Base-by-base conservation (phyloP, 2,113 vertebrate species). In the Ctenomys sociabilis region DNA sequence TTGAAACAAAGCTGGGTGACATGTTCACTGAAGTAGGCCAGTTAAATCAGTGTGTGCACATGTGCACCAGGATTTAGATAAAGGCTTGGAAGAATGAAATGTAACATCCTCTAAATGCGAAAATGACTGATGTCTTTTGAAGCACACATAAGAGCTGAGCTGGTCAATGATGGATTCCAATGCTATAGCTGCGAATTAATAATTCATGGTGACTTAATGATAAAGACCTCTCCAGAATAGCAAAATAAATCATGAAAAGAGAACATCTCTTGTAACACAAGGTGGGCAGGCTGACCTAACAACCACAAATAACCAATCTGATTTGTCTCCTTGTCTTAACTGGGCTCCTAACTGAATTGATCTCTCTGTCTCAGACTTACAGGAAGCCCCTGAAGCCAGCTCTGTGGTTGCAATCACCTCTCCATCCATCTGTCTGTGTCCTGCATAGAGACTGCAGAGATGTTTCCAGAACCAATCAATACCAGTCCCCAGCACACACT, bases 381-480 rank as follows among this genome's bases (percentile, higher is more conserved):
- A 43, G 72, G 91, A 96, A 93, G 91, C 37, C 52, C n/a, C 61
- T 30, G 35, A 6, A 66, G 64, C 9, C 45, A 9, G 28, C 57
- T 37, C 3, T 82, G 95, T 0, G 54, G 89, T 93, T 77, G 21
- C 1, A 22, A 24, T 21, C 5, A 22, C 37, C 66, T 81, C 7
- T 7, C 16, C 3, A 64, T 32, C 43, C 66, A 35, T 43, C 94
- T 73, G 12, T 94, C 78, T 26, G 63, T 19, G 86, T 91, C 90
- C 94, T 73, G 75, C 1, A 3, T 22, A 54, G 93, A 88, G 70
- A 85, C 45, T 30, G 26, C 9, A 37, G 83, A 91, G 68, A 70
- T 26, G 9, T 59, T 93, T 75, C 73, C 72, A 78, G 94, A 93
- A 64, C 77, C 85, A 89, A 95, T 96, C 92, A 86, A 89, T 96